phyloP scores from a whole-genome alignment of 1,140 invertebrate species.

The Atta colombica region DNA sequence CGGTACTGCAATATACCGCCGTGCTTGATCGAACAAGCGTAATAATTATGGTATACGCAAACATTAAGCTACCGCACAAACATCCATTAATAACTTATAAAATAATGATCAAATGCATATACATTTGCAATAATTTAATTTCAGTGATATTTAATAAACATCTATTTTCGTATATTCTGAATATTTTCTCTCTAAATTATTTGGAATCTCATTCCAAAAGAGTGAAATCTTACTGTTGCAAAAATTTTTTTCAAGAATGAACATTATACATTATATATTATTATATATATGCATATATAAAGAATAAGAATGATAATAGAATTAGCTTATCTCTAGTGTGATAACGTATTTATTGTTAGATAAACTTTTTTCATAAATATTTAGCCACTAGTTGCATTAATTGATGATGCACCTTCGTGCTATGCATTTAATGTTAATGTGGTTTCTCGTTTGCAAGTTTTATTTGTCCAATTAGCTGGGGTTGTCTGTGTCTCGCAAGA shows the following conservation, averaged over 20 bases:
- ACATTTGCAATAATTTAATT: background rate
- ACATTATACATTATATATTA: background rate
- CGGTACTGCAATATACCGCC: background rate
- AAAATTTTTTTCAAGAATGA: background rate
- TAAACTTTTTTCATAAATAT: conserved; percentile 42
- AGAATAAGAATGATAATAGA: background rate
- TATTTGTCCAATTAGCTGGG: conserved; percentile 44
- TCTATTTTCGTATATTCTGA: background rate
- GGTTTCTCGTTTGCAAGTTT: conserved; percentile 36
- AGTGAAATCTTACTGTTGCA: too few relatives aligned
- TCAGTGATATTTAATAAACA: background rate
- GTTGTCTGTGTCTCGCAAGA: background rate
- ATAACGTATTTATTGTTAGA: conserved; percentile 10
- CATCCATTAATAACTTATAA: conserved; percentile 6
- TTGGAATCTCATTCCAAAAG: too few relatives aligned
- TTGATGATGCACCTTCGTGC: background rate
- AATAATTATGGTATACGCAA: background rate
- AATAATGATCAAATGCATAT: background rate
- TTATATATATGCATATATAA: background rate
- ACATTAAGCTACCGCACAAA: conserved; percentile 1
- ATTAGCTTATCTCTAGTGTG: background rate
- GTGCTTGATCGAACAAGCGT: background rate
- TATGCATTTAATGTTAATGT: conserved; percentile 10
- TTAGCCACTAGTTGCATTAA: conserved; percentile 24
- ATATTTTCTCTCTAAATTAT: too few relatives aligned